Evolutionary conservation across 2,888 invertebrate species (phyloP), one percentile per base, ranked within the genome.

Genomic region (Polydrusus cervinus): DNA sequence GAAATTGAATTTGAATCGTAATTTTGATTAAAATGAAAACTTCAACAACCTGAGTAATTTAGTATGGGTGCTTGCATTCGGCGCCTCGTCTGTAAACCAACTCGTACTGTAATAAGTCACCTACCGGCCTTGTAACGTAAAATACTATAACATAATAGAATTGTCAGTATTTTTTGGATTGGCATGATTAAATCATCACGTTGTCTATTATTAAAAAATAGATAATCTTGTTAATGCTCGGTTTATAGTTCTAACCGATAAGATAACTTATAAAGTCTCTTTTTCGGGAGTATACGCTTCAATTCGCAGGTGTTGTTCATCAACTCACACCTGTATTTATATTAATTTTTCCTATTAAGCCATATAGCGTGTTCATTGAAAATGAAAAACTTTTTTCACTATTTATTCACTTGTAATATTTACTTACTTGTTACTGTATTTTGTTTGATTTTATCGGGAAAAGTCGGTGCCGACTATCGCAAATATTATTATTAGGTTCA

Each of bases 381-480:
- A 34, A 34, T 34, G 34, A 34, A 8, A 34, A 53, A 53, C 14
- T 8, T 38, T 34, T 60, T 60, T 60, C 18, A 60, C 10, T 60
- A 79, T 82, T 82, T 82, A 82, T 82, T 82, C 80, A 81, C 73
- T 80, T 49, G 73, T 72, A 40, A 40, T 51, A 20, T 67, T 67
- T 67, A 49, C 38, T 66, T 53, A 67, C 51, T 51, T 53, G 53
- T 53, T 53, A 53, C 53, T 53, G 53, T 30, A 30, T 53, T 53
- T 16, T 53, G 53, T 53, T 25, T 53, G 30, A 53, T 25, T 53
- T 53, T 53, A 53, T 53, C 53, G 20, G 20, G 51, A 65, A 65
- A 67, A 49, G 53, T 67, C 53, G 38, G 43, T 43, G 51, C 67
- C 67, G 67, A 51, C 67, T 16, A 53, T 5, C 3, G 53, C 20